A percentile compares a stretch with the other conserved stretches of the same genome.
Conservation (phyloP, 2,888 invertebrate genomes). For the Mycalesis mineus region DNA sequence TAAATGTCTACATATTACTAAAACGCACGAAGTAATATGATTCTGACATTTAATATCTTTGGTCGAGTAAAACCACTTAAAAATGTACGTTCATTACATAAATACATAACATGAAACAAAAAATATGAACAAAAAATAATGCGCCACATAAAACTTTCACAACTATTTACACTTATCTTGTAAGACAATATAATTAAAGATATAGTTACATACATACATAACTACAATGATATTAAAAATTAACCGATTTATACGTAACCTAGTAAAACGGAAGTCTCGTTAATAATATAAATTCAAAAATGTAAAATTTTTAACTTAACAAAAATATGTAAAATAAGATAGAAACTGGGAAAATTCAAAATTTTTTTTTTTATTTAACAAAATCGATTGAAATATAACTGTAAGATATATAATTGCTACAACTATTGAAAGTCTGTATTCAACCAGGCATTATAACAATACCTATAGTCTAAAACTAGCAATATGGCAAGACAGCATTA, state of each 20-base stretch:
- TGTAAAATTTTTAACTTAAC: conserved; percentile 24
- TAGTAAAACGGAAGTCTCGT: conserved; percentile 62
- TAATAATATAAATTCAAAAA: conserved; percentile 31
- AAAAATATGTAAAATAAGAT: conserved; percentile 6
- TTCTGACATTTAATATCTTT: neutral
- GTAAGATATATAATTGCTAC: conserved; percentile 11
- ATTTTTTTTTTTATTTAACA: neutral
- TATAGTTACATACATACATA: conserved; percentile 74
- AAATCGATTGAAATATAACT: neutral
- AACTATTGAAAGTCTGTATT: conserved; percentile 22
- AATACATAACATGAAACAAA: conserved; percentile 70
- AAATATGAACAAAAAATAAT: conserved; percentile 66
- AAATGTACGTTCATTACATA: conserved; percentile 62
- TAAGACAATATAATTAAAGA: conserved; percentile 69
- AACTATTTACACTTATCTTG: conserved; percentile 71
- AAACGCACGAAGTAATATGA: neutral
- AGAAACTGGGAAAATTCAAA: conserved; percentile 1
- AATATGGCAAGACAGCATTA: conserved; percentile 76
- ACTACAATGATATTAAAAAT: conserved; percentile 65
- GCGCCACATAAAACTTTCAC: conserved; percentile 76
- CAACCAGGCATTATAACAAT: conserved; percentile 47
- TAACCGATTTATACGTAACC: conserved; percentile 56
- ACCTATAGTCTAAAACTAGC: conserved; percentile 69
- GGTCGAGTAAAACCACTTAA: conserved; percentile 47
- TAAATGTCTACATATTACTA: too few relatives aligned